Evolutionary conservation across 1,140 invertebrate species (phyloP).

Genomic region (Eulimnadia texana): DNA sequence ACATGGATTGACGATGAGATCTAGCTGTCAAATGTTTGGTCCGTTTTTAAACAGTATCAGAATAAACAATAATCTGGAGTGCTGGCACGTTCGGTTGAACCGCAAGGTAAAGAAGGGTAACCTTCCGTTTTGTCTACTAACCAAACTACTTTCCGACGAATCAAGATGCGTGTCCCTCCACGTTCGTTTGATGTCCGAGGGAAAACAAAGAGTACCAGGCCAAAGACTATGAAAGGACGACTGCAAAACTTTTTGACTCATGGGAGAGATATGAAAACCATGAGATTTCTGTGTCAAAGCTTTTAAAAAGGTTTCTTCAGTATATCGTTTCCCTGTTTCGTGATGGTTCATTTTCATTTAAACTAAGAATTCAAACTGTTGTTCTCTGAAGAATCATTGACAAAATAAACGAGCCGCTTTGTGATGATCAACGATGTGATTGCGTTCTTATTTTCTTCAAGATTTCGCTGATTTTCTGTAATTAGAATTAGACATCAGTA

Average conservation of each 20-base stretch:
- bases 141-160: background rate
- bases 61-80: conserved; percentile 5
- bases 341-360: background rate
- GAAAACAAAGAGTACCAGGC: background rate
- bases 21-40: background rate
- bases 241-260: background rate
- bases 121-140: background rate
- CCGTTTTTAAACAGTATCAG: background rate
- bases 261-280: background rate
- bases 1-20: background rate
- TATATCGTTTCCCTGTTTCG: background rate
- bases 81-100: background rate
- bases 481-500: no score
- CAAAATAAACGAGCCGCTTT: no score
- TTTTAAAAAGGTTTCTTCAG: background rate
- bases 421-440: no score
- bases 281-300: background rate
- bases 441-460: no score
- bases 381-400: no score
- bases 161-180: background rate
- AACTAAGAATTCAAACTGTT: background rate
- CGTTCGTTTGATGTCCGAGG: background rate
- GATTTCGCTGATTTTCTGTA: no score
- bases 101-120: background rate
- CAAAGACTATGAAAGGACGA: background rate